Percentiles rank a stretch among this genome's conserved stretches.
phyloP scores from a whole-genome alignment of 2,888 invertebrate genomes.

The Meiosimyza platycephala region DNA sequence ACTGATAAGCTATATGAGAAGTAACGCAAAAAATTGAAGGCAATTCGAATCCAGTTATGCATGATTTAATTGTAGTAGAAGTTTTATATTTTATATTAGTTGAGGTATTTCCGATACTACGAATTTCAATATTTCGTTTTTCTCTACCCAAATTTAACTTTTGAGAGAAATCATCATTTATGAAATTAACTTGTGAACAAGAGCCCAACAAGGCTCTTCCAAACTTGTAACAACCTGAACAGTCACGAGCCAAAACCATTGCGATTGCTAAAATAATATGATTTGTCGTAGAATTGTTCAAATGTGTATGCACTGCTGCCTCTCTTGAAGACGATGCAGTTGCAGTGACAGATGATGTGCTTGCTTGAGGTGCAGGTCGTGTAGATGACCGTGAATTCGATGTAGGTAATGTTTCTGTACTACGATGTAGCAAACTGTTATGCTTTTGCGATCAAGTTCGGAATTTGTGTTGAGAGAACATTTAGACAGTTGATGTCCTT shows the following conservation, averaged over 20 bases:
- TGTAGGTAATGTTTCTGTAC: no score
- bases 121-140: conserved; percentile 20
- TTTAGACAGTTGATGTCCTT: no score
- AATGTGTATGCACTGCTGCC: background rate
- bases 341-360: no score
- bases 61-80: conserved; percentile 39
- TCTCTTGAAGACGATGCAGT: no score
- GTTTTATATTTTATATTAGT: background rate
- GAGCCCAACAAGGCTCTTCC: conserved; percentile 36
- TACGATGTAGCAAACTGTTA: no score
- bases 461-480: no score
- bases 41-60: conserved; percentile 35
- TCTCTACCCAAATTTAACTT: conserved; percentile 24
- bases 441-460: no score
- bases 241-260: conserved; percentile 25
- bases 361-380: no score
- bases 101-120: no score
- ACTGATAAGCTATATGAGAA: conserved; percentile 45
- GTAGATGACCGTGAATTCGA: no score
- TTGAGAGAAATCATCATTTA: conserved; percentile 32
- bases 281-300: background rate
- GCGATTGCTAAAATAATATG: conserved; percentile 36
- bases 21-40: conserved; percentile 39
- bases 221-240: conserved; percentile 4
- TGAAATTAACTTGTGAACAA: conserved; percentile 40